These are phyloP conservation scores for Netta rufina DNA, from an alignment of 2,797 vertebrate species.

Conservation along the genomic window DNA sequence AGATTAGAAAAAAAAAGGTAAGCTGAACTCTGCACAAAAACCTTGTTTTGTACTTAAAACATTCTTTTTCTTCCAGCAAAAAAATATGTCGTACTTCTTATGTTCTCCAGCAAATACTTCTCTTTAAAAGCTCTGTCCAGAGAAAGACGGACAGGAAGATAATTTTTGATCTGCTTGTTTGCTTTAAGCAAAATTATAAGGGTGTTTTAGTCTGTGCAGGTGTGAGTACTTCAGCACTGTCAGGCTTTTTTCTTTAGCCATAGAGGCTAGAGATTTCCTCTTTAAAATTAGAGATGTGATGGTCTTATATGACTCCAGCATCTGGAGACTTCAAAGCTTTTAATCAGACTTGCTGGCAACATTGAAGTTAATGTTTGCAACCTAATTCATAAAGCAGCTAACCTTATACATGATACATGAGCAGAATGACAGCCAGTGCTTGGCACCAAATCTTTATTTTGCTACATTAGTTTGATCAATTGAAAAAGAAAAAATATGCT, in stretches of 20 bases:
- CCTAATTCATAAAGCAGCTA: not conserved
- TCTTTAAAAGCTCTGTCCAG: not conserved
- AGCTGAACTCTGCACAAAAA: not conserved
- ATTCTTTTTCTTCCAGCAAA: not conserved
- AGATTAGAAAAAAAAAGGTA: not conserved
- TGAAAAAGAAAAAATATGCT: not conserved
- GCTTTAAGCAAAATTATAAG: not conserved
- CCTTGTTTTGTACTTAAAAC: not conserved
- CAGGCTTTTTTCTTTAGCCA: not conserved
- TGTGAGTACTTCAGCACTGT: not conserved
- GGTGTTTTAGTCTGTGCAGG: not conserved
- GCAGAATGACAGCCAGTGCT: not conserved
- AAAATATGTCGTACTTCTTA: not conserved
- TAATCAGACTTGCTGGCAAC: not conserved
- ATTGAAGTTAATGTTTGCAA: not conserved
- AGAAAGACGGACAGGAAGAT: not conserved
- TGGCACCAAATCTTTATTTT: not conserved
- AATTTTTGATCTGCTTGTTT: not conserved
- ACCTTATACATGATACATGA: not conserved
- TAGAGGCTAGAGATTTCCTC: not conserved
- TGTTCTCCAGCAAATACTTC: not conserved
- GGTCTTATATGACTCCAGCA: not conserved
- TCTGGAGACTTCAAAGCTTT: not conserved
- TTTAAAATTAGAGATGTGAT: not conserved
- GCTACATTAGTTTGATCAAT: not conserved